Evolutionary conservation across 2,888 invertebrate species (phyloP), one percentile per base, ranked within the genome.

Genomic region (Mechanitis messenoides): DNA sequence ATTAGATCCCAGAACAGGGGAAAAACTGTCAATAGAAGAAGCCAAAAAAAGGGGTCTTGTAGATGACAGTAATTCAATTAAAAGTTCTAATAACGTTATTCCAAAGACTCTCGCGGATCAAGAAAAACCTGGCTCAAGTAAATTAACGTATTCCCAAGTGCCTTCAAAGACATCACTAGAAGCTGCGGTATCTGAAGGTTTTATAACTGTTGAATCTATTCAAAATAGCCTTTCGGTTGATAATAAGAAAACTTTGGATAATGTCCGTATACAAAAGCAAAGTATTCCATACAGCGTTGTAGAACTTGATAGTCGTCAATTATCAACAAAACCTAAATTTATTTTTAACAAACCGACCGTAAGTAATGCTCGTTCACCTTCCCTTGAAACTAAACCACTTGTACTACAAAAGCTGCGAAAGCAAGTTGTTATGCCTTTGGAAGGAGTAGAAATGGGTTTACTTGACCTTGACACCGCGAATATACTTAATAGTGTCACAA

Each of bases 381-480:
- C 93, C 53, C 77, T 91, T 9, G 94, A 94, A 73, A 92, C 92
- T 1, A 94, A 94, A 78, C 92, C 93, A 45, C 92, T 95, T 5
- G 91, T 92, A 20, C 81, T 96, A 56, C 95, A 95, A 79, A 96
- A 95, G 81, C 92, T 96, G 80, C 91, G 95, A 53, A 95, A 95
- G 78, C 93, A 93, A 64, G 92, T 95, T 38, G 85, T 96, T 0
- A 92, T 92, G 71, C 94, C 96, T 0, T 91, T 92, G 63, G 95
- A 96, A 78, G 97, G 97, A 0, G 81, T 95, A 1, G 93, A 94
- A 71, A 93, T 93, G 77, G 95, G 95, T 35, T 88, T 97, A 54
- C 93, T 97, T 62, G 95, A 98, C 78, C 87, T 92, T 68, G 92
- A 92, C 68, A 96, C 96, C 1, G 95, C 94, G 0, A 87, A 92